Conservation (phyloP, 2,888 invertebrate genomes). For the Megastigmus dorsalis region DNA sequence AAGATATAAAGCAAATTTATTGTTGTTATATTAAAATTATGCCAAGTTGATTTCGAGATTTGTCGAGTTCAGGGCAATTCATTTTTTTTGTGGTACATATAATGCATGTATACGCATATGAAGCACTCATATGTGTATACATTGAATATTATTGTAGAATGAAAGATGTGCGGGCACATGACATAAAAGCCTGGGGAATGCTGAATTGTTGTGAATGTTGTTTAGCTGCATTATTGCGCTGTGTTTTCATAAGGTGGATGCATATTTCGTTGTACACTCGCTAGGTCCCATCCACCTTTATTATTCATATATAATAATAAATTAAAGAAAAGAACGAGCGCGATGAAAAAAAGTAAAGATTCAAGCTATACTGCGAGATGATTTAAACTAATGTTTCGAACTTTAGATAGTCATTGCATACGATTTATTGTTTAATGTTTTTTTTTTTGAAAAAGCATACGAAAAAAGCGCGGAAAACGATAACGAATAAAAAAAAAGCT, state of each 20-base stretch:
- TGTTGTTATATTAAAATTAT: slow-evolving; percentile 45
- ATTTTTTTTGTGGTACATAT: slow-evolving; percentile 51
- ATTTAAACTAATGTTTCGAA: slow-evolving; percentile 33
- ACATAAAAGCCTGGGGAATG: slow-evolving; percentile 62
- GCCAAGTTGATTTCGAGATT: slow-evolving; percentile 49
- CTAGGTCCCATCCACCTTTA: slow-evolving; percentile 50
- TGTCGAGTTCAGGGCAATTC: slow-evolving; percentile 50
- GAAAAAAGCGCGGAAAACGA: slow-evolving; percentile 40
- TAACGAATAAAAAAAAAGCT: slow-evolving; percentile 47
- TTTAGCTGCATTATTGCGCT: slow-evolving; percentile 64
- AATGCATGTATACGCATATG: slow-evolving; percentile 53
- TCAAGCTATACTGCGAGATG: slow-evolving; percentile 36
- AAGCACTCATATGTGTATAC: slow-evolving; percentile 48
- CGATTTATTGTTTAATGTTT: slow-evolving; percentile 48
- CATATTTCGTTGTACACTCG: slow-evolving; percentile 48
- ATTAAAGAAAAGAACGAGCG: slow-evolving; percentile 34
- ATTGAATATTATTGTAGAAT: slow-evolving; percentile 48
- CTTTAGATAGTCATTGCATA: slow-evolving; percentile 51
- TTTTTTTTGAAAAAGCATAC: no score
- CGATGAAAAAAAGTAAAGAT: slow-evolving; percentile 38
- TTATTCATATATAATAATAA: slow-evolving; percentile 40
- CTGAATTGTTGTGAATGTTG: slow-evolving; percentile 64
- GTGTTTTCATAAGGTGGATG: slow-evolving; percentile 51
- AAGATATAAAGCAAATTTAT: slow-evolving; percentile 39
- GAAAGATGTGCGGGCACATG: slow-evolving; percentile 59